phyloP scores from a whole-genome alignment of 1,140 invertebrate genomes.

The honey bee (Apis mellifera) region Amel_HAv3.1 CM009931.2:2813001-2813500 shows the following conservation, averaged over 20 bases:
- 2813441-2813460: no score
- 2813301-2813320: no score
- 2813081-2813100: conserved; percentile 61
- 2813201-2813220: conserved; percentile 11
- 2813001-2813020: background rate
- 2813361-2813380: no score
- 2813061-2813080: conserved; percentile 64
- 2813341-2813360: no score
- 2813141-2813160: conserved; percentile 58
- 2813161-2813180: conserved; percentile 43
- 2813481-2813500: background rate
- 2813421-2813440: no score
- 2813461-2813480: conserved; percentile 7
- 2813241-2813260: no score
- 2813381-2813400: no score
- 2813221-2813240: background rate
- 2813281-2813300: no score
- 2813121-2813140: conserved; percentile 70
- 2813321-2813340: no score
- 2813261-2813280: no score
- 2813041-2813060: conserved; percentile 59
- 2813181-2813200: conserved; percentile 61
- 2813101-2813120: conserved; percentile 68
- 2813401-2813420: no score
- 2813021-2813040: conserved; percentile 68